phyloP scores from a whole-genome alignment of 1,140 invertebrate genomes.

The Magallana ariakensis region DNA sequence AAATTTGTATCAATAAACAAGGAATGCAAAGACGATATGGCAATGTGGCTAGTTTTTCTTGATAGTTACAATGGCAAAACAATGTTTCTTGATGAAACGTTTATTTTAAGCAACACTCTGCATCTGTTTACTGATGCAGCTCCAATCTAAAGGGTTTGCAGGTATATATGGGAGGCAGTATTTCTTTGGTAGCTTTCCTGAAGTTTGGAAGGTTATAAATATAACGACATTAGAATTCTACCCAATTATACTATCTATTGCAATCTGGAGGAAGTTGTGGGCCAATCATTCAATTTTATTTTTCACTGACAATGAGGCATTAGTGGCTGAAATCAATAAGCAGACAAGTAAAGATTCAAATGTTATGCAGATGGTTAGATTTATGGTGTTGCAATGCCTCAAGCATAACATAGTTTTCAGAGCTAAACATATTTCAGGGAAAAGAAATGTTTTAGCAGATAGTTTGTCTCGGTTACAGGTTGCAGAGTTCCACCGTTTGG shows the following conservation, averaged over 20 bases:
- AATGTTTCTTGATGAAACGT: slow-evolving; percentile 46
- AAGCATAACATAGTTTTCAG: no score
- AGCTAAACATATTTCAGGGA: no score
- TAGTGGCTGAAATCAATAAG: no score
- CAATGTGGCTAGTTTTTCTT: slow-evolving; percentile 49
- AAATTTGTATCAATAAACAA: slow-evolving; percentile 28
- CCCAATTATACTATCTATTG: neutral
- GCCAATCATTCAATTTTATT: neutral
- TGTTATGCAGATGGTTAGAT: no score
- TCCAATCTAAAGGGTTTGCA: neutral
- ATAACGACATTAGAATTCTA: neutral
- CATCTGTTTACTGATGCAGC: slow-evolving; percentile 47
- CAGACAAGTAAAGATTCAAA: no score
- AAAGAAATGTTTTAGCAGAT: no score
- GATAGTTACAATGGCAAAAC: slow-evolving; percentile 50
- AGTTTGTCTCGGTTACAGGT: no score
- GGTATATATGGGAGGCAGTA: neutral
- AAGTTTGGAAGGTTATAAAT: neutral
- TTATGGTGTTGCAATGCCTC: no score
- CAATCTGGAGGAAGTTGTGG: neutral
- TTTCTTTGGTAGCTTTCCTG: slow-evolving; percentile 14
- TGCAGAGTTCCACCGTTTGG: neutral
- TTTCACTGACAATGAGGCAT: neutral
- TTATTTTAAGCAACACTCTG: neutral
- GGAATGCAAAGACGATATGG: slow-evolving; percentile 47